Evolutionary conservation across 2,797 vertebrate genomes (phyloP), one percentile per base, ranked within the genome.

Genomic region (Gymnothorax javanicus): DNA sequence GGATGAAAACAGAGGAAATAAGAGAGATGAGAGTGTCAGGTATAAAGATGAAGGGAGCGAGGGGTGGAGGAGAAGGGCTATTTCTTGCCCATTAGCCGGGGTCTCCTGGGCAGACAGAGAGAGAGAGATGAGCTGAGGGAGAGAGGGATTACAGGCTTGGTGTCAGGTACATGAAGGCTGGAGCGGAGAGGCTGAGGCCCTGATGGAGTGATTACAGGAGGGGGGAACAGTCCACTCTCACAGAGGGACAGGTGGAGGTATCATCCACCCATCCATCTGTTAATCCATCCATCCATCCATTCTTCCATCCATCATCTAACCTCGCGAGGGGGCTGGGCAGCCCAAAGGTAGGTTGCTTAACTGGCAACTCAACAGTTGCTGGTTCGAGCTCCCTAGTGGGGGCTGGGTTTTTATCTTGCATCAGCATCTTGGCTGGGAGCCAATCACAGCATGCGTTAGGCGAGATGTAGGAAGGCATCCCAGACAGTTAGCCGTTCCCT

Each of bases 31-130:
- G 15, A 77, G 0, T 52, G 75, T 23, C 17, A 54, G 77, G 1
- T 17, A 9, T 20, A n/a, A 1, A 56, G 50, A 56, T 7, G 20
- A 20, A 3, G 67, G 20, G 50, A 56, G 50, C n/a, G 77, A n/a
- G 25, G 25, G 50, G 56, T 9, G 9, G 50, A 20, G 52, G 50
- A 81, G 77, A 13, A 73, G 75, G 52, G 20, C 77, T 13, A 81
- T 81, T 81, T 81, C 77, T 81, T 56, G 50, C 6, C 77, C 50
- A 81, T 81, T 81, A 54, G 77, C 77, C 52, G 7, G 3, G 56
- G 52, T 90, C 94, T 92, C 94, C n/a, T 82, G 90, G 90, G 92
- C 90, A 91, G 90, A 91, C 88, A 93, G 85, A 89, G 85, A 94
- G 93, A 93, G 90, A 93, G 92, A 93, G 88, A 89, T 91, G 91